phyloP scores from a whole-genome alignment of 30 jellyfish, hydroid and myxozoan species.

The Aurelia aurita complex sp. Pacific region DNA sequence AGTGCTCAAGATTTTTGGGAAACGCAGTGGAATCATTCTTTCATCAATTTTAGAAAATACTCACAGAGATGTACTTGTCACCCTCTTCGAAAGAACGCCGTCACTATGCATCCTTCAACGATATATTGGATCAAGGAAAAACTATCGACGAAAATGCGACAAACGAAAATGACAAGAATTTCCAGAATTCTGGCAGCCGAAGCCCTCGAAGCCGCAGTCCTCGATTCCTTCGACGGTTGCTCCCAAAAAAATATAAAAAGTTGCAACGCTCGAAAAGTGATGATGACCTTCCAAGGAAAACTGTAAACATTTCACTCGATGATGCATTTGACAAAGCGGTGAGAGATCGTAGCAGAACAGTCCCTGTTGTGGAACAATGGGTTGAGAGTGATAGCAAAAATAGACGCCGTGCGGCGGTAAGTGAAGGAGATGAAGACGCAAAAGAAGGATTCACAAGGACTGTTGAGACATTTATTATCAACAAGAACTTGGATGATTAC shows the following conservation, averaged over 20 bases:
- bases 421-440: slow-evolving; percentile 39
- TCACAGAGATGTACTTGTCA: no score
- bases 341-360: slow-evolving; percentile 35
- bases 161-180: no score
- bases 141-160: no score
- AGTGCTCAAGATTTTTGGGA: no score
- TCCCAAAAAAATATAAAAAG: slow-evolving; percentile 18
- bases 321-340: slow-evolving; percentile 21
- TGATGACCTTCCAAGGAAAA: slow-evolving; percentile 23
- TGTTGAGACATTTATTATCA: slow-evolving; percentile 29
- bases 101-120: no score
- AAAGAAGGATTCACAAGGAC: slow-evolving; percentile 45
- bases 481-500: slow-evolving; percentile 60
- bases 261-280: slow-evolving; percentile 42
- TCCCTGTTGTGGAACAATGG: slow-evolving; percentile 42
- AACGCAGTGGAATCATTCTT: no score
- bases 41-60: no score
- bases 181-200: neutral
- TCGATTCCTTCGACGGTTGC: slow-evolving; percentile 42
- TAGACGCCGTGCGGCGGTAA: slow-evolving; percentile 53
- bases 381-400: slow-evolving; percentile 12
- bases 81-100: no score
- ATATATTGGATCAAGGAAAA: no score
- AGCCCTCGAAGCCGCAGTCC: neutral
- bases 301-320: slow-evolving; percentile 43